Evolutionary conservation across 2,797 vertebrate genomes (phyloP), one percentile per base, ranked within the genome.

Genomic region (Pangasius sanitwongsei): DNA sequence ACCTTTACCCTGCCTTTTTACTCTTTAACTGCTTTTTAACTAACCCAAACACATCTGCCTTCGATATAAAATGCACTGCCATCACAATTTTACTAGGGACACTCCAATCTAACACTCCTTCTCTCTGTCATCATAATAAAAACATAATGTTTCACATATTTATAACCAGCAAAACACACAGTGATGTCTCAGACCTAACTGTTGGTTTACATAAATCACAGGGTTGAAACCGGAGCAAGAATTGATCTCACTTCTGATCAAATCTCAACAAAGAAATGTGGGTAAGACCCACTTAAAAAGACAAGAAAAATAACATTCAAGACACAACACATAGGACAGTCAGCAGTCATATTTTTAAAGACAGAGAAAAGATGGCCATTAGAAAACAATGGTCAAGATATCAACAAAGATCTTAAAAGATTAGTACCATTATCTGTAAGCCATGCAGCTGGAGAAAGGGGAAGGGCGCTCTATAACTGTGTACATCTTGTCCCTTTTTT

Each of bases 401-500:
- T 93, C 92, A 89, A 90, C 92, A 82, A 91, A 93, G 94, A 94
- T 94, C 93, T 86, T 86, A 84, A 86, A 67, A 61, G 88, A 92
- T 92, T 92, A 93, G 93, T 90, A 89, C 7, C 92, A 92, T 69
- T 48, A 86, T 91, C 89, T 89, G 91, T 89, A 92, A 93, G 93
- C 94, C 94, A 95, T 96, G 95, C 94, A 95, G 72, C 9, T 55
- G 86, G 82, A 88, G 70, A 87, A 65, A 93, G 94, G 91, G 88
- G 87, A 91, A 28, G 20, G 41, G 84, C 7, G 37, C 80, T 63
- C 70, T 16, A 75, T 87, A 90, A 87, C 70, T 69, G 7, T 82
- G 78, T 83, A 61, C 31, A 41, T 65, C 59, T 63, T 59, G 53
- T 59, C 48, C 53, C 78, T 34, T 34, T 23, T 31, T 85, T 84